A percentile compares a stretch with the other conserved stretches of the same genome.
These are phyloP conservation scores for Polypterus senegalus DNA, from an alignment of 2,113 vertebrate species.

Conservation along the genomic window DNA sequence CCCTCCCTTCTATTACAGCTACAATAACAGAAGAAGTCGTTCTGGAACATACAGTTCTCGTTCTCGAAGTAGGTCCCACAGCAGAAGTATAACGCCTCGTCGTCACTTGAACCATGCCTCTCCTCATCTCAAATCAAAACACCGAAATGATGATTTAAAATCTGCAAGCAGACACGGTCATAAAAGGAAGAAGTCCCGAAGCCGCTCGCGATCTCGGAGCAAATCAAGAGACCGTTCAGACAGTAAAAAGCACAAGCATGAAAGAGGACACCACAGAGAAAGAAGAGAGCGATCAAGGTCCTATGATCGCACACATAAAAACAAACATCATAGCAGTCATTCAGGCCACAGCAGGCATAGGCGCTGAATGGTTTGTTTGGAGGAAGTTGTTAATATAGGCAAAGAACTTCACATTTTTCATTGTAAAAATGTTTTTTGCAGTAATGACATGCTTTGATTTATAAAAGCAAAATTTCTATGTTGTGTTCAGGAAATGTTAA, in stretches of 20 bases:
- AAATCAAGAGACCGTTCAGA: conserved; percentile 76
- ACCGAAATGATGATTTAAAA: conserved; percentile 74
- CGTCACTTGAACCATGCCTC: conserved; percentile 72
- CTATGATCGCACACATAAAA: conserved; percentile 84
- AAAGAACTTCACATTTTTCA: conserved; percentile 57
- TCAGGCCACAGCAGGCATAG: conserved; percentile 84
- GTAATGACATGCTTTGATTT: conserved; percentile 59
- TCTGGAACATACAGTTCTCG: conserved; percentile 93
- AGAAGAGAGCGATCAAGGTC: conserved; percentile 80
- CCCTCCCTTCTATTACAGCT: conserved; percentile 44
- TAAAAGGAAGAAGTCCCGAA: conserved; percentile 80
- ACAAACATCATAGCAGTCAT: conserved; percentile 81
- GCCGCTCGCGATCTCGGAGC: conserved; percentile 71
- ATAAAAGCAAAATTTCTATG: conserved; percentile 45
- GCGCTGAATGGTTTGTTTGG: conserved; percentile 48
- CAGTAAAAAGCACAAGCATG: conserved; percentile 87
- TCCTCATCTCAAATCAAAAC: conserved; percentile 77
- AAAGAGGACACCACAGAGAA: conserved; percentile 76
- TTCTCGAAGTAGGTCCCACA: conserved; percentile 82
- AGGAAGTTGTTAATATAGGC: conserved; percentile 33
- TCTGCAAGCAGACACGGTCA: conserved; percentile 67
- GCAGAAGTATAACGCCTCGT: conserved; percentile 79
- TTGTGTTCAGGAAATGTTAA: conserved; percentile 43
- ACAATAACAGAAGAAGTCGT: conserved; percentile 84
- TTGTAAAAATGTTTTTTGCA: conserved; percentile 53